These are phyloP conservation scores for Ceratitis capitata DNA, from an alignment of 1,140 invertebrate species.

Conservation along the genomic window DNA sequence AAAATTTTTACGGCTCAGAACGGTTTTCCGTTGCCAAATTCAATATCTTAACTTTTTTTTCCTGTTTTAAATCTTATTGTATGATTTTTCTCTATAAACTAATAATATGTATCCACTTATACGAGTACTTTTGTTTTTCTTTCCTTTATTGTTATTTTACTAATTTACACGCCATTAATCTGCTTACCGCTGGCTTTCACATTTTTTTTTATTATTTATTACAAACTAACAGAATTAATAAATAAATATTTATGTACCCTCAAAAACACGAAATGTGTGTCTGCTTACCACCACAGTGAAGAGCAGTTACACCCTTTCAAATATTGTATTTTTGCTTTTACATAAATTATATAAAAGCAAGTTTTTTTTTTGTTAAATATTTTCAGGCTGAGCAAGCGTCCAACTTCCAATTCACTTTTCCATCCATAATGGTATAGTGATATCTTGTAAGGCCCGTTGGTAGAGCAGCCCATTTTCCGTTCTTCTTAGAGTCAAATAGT, in stretches of 20 bases:
- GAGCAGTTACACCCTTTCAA: neutral
- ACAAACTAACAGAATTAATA: slow-evolving; percentile 27
- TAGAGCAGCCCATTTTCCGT: neutral
- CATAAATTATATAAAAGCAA: neutral
- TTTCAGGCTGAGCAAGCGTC: neutral
- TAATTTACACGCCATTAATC: slow-evolving; percentile 40
- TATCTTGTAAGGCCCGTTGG: neutral
- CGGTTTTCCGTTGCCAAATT: neutral
- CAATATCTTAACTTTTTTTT: neutral
- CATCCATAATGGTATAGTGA: neutral
- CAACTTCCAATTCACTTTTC: neutral
- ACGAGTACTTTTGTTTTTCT: slow-evolving; percentile 2
- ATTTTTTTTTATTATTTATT: slow-evolving; percentile 26
- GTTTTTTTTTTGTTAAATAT: neutral
- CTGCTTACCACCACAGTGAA: neutral
- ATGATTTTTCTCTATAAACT: slow-evolving; percentile 14
- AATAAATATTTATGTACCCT: slow-evolving; percentile 10
- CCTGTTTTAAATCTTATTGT: slow-evolving; percentile 2
- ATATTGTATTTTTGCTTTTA: neutral
- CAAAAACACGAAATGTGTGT: neutral
- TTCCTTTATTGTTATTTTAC: slow-evolving; percentile 25
- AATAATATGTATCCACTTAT: slow-evolving; percentile 19
- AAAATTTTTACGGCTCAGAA: neutral
- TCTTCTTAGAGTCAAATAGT: neutral
- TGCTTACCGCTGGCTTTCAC: slow-evolving; percentile 21